Evolutionary conservation across 2,888 invertebrate species (phyloP).

Genomic region (Callyntrura guangdongensis): DNA sequence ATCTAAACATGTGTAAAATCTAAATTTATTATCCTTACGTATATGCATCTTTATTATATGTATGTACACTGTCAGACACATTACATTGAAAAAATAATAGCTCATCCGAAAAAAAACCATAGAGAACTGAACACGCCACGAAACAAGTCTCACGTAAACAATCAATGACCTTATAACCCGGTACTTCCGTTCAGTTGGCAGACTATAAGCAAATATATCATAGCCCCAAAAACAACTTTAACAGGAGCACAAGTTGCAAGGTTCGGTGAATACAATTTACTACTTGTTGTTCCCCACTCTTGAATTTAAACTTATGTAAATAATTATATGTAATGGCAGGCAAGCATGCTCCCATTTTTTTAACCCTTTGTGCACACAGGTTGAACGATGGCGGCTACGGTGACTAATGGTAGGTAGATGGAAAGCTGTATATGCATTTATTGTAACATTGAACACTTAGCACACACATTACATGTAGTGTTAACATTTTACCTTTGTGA

Average conservation of each 20-base stretch:
- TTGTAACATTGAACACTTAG: neutral
- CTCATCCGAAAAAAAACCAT: neutral
- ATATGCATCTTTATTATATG: too few relatives aligned
- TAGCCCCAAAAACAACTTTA: neutral
- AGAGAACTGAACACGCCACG: neutral
- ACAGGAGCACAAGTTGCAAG: neutral
- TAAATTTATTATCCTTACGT: too few relatives aligned
- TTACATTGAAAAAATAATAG: neutral
- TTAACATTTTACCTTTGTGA: slow-evolving; percentile 30
- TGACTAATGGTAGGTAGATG: too few relatives aligned
- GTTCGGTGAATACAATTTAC: too few relatives aligned
- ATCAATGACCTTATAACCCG: slow-evolving; percentile 59
- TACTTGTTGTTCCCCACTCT: too few relatives aligned
- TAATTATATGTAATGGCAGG: too few relatives aligned
- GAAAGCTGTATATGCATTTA: neutral
- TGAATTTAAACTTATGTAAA: too few relatives aligned
- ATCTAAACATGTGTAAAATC: too few relatives aligned
- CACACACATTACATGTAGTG: neutral
- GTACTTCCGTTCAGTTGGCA: slow-evolving; percentile 48
- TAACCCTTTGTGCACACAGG: too few relatives aligned
- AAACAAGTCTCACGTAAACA: neutral
- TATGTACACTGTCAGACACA: too few relatives aligned
- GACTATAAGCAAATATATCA: neutral
- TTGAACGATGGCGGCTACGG: too few relatives aligned
- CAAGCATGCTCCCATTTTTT: too few relatives aligned